Evolutionary conservation across 2,888 invertebrate species (phyloP), one percentile per base, ranked within the genome.

Genomic region (Stenodera caucasica): DNA sequence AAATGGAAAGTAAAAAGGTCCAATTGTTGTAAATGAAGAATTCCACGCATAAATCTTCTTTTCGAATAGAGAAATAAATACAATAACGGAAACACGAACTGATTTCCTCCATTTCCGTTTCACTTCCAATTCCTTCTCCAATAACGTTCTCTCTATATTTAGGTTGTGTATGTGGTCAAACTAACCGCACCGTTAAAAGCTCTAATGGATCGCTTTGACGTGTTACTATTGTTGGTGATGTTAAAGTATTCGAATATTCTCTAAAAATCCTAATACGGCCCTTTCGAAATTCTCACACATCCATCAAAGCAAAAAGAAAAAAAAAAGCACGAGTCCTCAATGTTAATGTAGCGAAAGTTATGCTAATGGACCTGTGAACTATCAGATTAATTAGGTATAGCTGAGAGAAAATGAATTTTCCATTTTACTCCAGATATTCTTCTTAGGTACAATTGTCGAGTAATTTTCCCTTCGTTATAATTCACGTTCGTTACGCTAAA

Each of bases 41-140:
- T 45, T 45, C 4, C 2, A 5, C 21, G 12, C 23, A 45, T 45
- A 45, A 45, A 45, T 45, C 45, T 21, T 45, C 12, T 11, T 45
- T 45, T 23, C 11, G 12, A 45, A 45, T 45, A n/a, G 12, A 60
- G 58, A 65, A 26, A 66, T 66, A 68, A 67, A 69, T 70, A 64
- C 65, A 53, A 57, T 49, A 58, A 62, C 67, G 70, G 69, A 69
- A 69, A 71, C 69, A 66, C 56, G 71, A 70, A 68, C 70, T 71
- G 72, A 72, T 72, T 74, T 74, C 72, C 71, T 70, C 69, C 65
- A 71, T 71, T 72, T 72, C 73, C 72, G 70, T 64, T 68, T 65
- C 57, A 57, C 52, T 57, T 58, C 49, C 45, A 53, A 8, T 7
- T 21, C 32, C 30, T 15, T 12, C 18, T 26, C 26, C 2, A 26